Evolutionary conservation across 2,888 invertebrate genomes (phyloP).

Genomic region (Pomacea canaliculata): DNA sequence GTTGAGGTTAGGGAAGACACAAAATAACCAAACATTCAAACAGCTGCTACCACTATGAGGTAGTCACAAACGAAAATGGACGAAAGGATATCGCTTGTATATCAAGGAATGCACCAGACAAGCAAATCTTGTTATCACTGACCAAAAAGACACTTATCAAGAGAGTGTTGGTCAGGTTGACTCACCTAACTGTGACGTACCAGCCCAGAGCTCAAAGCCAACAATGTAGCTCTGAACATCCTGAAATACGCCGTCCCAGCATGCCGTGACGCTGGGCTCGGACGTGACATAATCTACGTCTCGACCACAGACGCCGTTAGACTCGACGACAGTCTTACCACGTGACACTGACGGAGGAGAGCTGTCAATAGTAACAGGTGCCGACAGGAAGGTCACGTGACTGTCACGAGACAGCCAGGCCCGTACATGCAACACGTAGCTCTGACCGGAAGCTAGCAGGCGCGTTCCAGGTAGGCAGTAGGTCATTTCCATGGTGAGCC

Average conservation of each 20-base stretch:
- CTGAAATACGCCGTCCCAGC: slow-evolving; percentile 40
- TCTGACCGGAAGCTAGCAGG: slow-evolving; percentile 22
- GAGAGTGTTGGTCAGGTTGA: background rate
- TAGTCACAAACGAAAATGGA: too few species aligned
- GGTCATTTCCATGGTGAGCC: slow-evolving; percentile 19
- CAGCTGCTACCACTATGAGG: too few species aligned
- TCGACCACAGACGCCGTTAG: slow-evolving; percentile 27
- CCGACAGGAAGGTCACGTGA: slow-evolving; percentile 29
- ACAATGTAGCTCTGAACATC: slow-evolving; percentile 35
- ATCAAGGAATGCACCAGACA: too few species aligned
- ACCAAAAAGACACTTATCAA: too few species aligned
- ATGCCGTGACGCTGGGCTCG: slow-evolving; percentile 35
- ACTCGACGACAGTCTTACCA: slow-evolving; percentile 36
- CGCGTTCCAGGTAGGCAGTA: slow-evolving; percentile 35
- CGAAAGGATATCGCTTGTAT: too few species aligned
- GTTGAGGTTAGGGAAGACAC: too few species aligned
- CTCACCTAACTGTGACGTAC: slow-evolving; percentile 36
- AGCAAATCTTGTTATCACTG: too few species aligned
- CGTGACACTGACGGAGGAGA: slow-evolving; percentile 34
- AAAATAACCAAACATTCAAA: too few species aligned
- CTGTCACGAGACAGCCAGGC: slow-evolving; percentile 35
- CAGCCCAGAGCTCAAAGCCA: slow-evolving; percentile 32
- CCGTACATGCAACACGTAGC: slow-evolving; percentile 38
- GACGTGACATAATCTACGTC: slow-evolving; percentile 43
- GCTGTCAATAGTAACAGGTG: slow-evolving; percentile 34